These are phyloP conservation scores for Uloborus plumipes DNA, from an alignment of 2,888 invertebrate species.

Conservation along the genomic window DNA sequence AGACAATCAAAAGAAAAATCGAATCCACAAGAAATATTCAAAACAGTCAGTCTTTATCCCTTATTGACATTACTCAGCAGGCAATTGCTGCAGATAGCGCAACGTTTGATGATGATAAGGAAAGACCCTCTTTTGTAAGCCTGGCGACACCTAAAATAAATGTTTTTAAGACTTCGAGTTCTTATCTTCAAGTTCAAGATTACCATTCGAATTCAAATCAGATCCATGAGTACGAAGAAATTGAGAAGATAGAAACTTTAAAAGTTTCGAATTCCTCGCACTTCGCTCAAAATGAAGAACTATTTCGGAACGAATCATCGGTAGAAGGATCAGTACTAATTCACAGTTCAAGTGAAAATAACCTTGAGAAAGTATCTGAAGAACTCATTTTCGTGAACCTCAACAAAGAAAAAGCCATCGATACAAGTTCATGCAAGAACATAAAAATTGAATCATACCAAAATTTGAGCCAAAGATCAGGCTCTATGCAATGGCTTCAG, in stretches of 20 bases:
- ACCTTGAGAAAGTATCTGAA: background rate
- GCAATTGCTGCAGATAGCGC: conserved; percentile 10
- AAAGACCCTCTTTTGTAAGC: conserved; percentile 11
- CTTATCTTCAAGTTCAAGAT: conserved; percentile 39
- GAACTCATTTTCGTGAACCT: background rate
- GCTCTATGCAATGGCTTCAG: conserved; percentile 48
- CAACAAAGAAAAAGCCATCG: background rate
- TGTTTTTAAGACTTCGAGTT: background rate
- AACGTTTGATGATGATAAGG: conserved; percentile 23
- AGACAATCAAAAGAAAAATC: background rate
- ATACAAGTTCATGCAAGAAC: background rate
- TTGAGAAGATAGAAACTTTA: too few species aligned
- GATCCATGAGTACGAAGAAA: conserved; percentile 1
- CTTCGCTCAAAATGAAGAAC: too few species aligned
- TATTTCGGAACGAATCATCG: too few species aligned
- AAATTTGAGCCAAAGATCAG: conserved; percentile 9
- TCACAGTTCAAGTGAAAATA: too few species aligned
- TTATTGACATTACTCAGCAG: conserved; percentile 18
- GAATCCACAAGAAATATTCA: background rate
- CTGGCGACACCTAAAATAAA: conserved; percentile 11
- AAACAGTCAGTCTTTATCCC: conserved; percentile 18
- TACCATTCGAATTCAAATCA: conserved; percentile 21
- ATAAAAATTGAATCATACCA: background rate
- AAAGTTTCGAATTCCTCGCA: too few species aligned
- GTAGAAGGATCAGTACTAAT: too few species aligned